Evolutionary conservation across 2,888 invertebrate genomes (phyloP).

Genomic region (Zaprionus obscuricornis): DNA sequence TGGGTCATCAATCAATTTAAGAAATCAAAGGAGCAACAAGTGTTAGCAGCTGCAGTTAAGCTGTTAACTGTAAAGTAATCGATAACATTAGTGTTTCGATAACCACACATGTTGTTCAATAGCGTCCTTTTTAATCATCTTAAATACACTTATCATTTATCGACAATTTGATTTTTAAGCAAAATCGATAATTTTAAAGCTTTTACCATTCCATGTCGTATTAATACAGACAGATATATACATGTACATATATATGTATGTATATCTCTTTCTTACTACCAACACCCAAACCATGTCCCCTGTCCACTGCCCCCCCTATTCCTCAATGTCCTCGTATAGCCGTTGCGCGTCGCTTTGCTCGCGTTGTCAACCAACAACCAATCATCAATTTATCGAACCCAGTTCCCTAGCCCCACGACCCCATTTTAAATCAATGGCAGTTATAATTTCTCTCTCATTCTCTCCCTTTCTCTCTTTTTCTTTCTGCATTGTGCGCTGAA

Average conservation of each 20-base stretch:
- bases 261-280: neutral
- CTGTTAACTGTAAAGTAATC: constrained; percentile 6
- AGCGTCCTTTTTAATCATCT: too few species aligned
- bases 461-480: constrained; percentile 17
- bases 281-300: too few species aligned
- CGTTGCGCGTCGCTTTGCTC: constrained; percentile 51
- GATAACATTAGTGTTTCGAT: neutral
- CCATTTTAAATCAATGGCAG: constrained; percentile 17
- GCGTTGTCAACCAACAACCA: constrained; percentile 34
- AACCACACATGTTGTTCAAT: too few species aligned
- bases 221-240: constrained; percentile 6
- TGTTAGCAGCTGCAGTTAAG: neutral
- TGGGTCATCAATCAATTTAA: constrained; percentile 34
- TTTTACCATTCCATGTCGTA: too few species aligned
- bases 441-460: constrained; percentile 51
- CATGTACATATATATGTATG: constrained; percentile 7
- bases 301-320: neutral
- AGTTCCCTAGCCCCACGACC: constrained; percentile 10
- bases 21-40: neutral
- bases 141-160: too few species aligned
- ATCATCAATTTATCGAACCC: too few species aligned
- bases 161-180: constrained; percentile 11
- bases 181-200: constrained; percentile 24
- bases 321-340: too few species aligned
- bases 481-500: constrained; percentile 11